Evolutionary conservation across 37 sponge, comb jelly and placozoan species (phyloP).

Genomic region (Aplysina aerophoba): DNA sequence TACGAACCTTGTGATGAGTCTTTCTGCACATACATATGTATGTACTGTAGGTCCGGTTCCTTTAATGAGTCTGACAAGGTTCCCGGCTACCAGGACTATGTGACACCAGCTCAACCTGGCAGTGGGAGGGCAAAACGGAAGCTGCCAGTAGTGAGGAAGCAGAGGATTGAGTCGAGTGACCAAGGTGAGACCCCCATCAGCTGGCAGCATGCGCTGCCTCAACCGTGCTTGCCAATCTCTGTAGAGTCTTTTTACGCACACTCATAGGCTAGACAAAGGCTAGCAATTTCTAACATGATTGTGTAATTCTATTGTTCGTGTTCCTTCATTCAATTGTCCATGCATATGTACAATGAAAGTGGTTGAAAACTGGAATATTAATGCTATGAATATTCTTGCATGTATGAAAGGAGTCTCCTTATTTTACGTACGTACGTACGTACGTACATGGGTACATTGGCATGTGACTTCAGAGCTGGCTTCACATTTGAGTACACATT

Average conservation of each 20-base stretch:
- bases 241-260: neutral
- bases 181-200: neutral
- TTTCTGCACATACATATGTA: neutral
- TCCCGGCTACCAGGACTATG: slow-evolving; percentile 67
- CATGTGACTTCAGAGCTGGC: no score
- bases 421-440: no score
- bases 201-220: no score
- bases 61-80: slow-evolving; percentile 10
- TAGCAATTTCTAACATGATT: no score
- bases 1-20: neutral
- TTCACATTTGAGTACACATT: no score
- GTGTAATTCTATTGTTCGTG: no score
- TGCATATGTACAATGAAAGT: no score
- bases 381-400: no score
- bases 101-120: slow-evolving; percentile 16
- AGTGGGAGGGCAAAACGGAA: slow-evolving; percentile 41
- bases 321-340: no score
- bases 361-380: no score
- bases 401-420: no score
- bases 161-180: neutral
- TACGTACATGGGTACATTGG: no score
- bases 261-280: neutral
- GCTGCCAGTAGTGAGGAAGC: slow-evolving; percentile 11
- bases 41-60: neutral
- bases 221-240: neutral